Base-by-base conservation (phyloP, 2,113 vertebrate genomes). In the Bos indicus region DNA sequence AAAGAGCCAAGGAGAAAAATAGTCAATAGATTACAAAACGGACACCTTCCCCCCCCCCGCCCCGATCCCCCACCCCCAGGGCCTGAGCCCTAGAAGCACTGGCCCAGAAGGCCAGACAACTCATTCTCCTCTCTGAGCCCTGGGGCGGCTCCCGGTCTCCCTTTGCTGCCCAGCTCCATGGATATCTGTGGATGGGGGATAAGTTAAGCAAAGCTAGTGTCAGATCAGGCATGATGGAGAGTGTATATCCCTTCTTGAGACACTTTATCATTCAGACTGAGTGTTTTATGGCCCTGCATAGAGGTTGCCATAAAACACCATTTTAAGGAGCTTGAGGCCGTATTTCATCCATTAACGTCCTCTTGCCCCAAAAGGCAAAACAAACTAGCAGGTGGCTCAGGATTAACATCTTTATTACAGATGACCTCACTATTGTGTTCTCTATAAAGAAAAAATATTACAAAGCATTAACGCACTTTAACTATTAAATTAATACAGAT, bases 371-470 rank as follows among this genome's bases (percentile, higher is more conserved):
- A 97, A 98, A 98, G 98, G 98, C 98, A 99, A 99, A 99, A 98
- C 97, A 98, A 98, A 98, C 98, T 98, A 98, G 97, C 98, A 98
- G 98, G 98, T 98, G 98, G 97, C 98, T 98, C 98, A 98, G 92
- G 98, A 99, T 98, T 99, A 98, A 98, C 98, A 98, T 99, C 98
- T 99, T 99, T 99, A 99, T 99, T 99, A 98, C 98, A 98, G 99
- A 99, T 99, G 99, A 99, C 99, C 99, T 99, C 99, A 99, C 99
- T 99, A 99, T 99, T 99, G 99, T 99, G 98, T 98, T 99, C 98
- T 98, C 99, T 98, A 99, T 99, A 99, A 99, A 99, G 98, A 99
- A 99, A 99, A 99, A 99, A 99, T 99, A 99, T 99, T 98, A 98
- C 98, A 99, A 99, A 99, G 98, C 98, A 98, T 98, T 99, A 99